Evolutionary conservation across 1,140 invertebrate genomes (phyloP).

Genomic region (Lepidurus packardi): DNA sequence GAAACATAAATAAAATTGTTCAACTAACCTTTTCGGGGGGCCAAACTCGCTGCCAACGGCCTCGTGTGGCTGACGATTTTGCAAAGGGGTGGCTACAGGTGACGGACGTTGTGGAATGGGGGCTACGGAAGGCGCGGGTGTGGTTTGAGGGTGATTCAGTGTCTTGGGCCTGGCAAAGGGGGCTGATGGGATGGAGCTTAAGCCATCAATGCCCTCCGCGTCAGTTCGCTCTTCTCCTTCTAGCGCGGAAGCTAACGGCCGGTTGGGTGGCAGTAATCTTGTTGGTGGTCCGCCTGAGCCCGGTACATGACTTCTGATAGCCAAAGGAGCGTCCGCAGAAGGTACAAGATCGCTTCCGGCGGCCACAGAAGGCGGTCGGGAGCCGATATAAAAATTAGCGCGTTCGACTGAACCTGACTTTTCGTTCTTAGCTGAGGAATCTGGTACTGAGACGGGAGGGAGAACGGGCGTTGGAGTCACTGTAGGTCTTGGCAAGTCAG

Average conservation of each 20-base stretch:
- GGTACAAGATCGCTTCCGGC: not conserved
- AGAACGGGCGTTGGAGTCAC: not conserved
- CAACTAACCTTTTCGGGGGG: constrained; percentile 12
- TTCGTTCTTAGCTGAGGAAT: not conserved
- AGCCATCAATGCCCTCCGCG: not conserved
- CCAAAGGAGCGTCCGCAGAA: not conserved
- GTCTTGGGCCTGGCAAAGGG: constrained; percentile 24
- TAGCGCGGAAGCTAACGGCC: not conserved
- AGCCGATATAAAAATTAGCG: constrained; percentile 26
- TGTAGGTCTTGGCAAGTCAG: not conserved
- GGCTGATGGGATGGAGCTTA: not conserved
- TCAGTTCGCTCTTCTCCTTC: not conserved
- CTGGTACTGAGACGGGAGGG: not conserved
- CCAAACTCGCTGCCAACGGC: constrained; percentile 33
- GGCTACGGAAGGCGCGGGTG: not conserved
- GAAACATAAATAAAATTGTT: not conserved
- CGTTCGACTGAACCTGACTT: not conserved
- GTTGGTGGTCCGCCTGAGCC: not conserved
- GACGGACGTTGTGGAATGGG: constrained; percentile 11
- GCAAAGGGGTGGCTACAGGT: not conserved
- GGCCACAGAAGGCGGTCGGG: not conserved
- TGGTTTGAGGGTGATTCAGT: not conserved
- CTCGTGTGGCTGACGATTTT: constrained; percentile 26
- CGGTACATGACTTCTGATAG: not conserved
- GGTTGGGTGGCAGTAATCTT: not conserved